Evolutionary conservation across 2,888 invertebrate species (phyloP).

Genomic region (Seladonia tumulorum): DNA sequence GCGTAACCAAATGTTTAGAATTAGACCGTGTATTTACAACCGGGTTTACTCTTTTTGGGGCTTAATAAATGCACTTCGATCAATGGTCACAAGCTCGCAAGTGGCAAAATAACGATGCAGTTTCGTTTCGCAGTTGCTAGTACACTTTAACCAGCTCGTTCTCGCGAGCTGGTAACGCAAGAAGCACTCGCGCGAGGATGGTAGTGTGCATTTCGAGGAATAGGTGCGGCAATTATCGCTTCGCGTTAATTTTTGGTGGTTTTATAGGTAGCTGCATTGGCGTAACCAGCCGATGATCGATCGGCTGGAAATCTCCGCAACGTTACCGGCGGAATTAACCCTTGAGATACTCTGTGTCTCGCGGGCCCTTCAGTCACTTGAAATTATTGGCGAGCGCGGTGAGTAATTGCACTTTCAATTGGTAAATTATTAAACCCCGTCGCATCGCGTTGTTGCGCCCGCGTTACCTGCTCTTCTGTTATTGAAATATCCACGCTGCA

Average conservation of each 20-base stretch:
- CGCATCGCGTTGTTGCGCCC: slow-evolving; percentile 40
- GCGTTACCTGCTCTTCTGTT: slow-evolving; percentile 27
- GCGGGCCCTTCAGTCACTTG: slow-evolving; percentile 64
- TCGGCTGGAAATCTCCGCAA: slow-evolving; percentile 61
- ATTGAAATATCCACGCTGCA: slow-evolving; percentile 33
- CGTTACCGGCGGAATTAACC: slow-evolving; percentile 58
- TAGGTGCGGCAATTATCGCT: slow-evolving; percentile 53
- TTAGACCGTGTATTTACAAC: not conserved
- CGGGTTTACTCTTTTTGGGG: too few species aligned
- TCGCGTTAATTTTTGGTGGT: slow-evolving; percentile 55
- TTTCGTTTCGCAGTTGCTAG: slow-evolving; percentile 15
- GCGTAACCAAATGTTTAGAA: not conserved
- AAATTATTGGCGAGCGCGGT: slow-evolving; percentile 63
- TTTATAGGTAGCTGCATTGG: slow-evolving; percentile 49
- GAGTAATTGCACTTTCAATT: slow-evolving; percentile 71
- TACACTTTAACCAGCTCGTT: slow-evolving; percentile 2
- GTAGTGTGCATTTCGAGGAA: slow-evolving; percentile 29
- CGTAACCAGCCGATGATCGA: slow-evolving; percentile 56
- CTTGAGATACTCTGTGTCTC: slow-evolving; percentile 59
- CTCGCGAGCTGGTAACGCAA: not conserved
- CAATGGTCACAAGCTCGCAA: slow-evolving; percentile 23
- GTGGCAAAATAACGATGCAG: slow-evolving; percentile 28
- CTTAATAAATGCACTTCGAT: slow-evolving; percentile 41
- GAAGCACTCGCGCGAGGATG: slow-evolving; percentile 17
- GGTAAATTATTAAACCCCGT: slow-evolving; percentile 58